phyloP scores from a whole-genome alignment of 1,140 invertebrate genomes.

The Orchesella cincta region DNA sequence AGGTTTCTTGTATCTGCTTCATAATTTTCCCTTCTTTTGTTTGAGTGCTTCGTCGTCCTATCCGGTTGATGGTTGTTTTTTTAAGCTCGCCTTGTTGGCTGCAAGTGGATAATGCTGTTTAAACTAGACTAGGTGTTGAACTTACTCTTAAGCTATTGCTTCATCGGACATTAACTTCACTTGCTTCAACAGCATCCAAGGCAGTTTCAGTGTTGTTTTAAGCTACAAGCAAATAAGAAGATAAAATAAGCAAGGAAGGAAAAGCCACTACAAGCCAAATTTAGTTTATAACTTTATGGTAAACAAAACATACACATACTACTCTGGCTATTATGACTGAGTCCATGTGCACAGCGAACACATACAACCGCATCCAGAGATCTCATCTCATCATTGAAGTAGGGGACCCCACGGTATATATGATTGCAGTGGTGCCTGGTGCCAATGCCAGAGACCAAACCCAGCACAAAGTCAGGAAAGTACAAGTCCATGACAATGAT shows the following conservation, averaged over 20 bases:
- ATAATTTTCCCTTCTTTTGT: not conserved
- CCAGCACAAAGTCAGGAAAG: not conserved
- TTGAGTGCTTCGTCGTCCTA: not conserved
- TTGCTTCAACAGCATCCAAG: not conserved
- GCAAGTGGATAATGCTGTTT: constrained; percentile 11
- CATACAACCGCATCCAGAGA: too few species aligned
- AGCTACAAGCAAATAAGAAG: constrained; percentile 4
- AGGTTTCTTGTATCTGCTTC: not conserved
- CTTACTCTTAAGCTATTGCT: too few species aligned
- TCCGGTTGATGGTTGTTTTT: not conserved
- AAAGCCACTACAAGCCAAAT: not conserved
- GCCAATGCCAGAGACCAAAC: not conserved
- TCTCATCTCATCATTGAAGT: not conserved
- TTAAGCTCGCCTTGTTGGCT: constrained; percentile 3
- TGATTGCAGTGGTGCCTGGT: not conserved
- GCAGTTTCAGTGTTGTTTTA: not conserved
- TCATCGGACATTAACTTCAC: too few species aligned
- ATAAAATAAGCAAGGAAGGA: constrained; percentile 11
- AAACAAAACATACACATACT: too few species aligned
- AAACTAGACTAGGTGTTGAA: not conserved
- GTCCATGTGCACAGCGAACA: too few species aligned
- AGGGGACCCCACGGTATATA: not conserved
- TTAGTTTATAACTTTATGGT: not conserved
- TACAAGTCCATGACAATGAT: not conserved
- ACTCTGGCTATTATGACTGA: too few species aligned